These are phyloP conservation scores for Heliconius cydno DNA, from an alignment of 2,888 invertebrate genomes.

Conservation along the genomic window DNA sequence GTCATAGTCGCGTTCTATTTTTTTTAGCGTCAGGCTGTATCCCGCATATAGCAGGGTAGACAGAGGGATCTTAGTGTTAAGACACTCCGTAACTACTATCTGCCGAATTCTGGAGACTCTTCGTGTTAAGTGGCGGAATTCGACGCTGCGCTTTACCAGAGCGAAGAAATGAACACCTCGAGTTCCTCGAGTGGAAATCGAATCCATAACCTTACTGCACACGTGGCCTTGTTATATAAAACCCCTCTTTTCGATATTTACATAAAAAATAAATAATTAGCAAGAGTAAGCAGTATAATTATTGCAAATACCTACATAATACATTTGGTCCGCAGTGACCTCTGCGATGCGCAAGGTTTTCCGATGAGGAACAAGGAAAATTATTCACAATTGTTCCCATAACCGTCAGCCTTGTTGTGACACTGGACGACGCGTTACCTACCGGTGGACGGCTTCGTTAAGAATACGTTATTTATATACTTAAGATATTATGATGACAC, in stretches of 20 bases:
- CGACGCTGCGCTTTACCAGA: no score
- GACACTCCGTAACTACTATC: no score
- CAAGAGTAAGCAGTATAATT: constrained; percentile 8
- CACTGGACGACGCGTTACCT: constrained; percentile 57
- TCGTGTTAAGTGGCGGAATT: no score
- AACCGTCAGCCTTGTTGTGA: constrained; percentile 67
- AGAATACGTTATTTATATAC: constrained; percentile 24
- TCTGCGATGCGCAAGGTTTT: constrained; percentile 74
- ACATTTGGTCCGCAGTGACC: constrained; percentile 56
- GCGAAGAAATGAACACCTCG: no score
- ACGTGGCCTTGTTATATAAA: no score
- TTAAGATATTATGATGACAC: constrained; percentile 4
- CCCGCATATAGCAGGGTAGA: no score
- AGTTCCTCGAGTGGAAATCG: no score
- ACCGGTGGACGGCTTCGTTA: constrained; percentile 46
- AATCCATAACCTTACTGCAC: no score
- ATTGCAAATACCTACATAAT: constrained; percentile 27
- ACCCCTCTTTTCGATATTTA: not conserved
- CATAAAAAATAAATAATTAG: constrained; percentile 1
- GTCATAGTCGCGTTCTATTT: not conserved
- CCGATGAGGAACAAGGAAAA: constrained; percentile 76
- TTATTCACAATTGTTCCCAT: constrained; percentile 61
- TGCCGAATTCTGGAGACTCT: no score
- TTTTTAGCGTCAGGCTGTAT: no score
- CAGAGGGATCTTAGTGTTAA: no score